phyloP scores from a whole-genome alignment of 2,797 vertebrate species.

The Dryobates pubescens region DNA sequence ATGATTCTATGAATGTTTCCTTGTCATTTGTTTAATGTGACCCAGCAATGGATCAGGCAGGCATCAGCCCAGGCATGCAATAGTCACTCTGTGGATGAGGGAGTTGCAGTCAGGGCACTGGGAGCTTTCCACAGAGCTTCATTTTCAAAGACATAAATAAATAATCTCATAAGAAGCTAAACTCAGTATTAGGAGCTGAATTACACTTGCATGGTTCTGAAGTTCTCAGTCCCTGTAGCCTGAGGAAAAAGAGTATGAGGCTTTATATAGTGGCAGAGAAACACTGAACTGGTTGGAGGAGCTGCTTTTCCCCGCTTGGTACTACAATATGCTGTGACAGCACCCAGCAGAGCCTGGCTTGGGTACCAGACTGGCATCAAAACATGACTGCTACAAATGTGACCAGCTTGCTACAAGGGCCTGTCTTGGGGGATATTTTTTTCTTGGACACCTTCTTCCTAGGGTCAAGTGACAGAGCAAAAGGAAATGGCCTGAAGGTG shows the following conservation, averaged over 20 bases:
- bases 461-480: too few relatives aligned
- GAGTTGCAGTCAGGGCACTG: not conserved
- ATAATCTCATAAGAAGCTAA: slow-evolving; percentile 28
- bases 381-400: not conserved
- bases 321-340: not conserved
- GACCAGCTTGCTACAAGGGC: not conserved
- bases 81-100: not conserved
- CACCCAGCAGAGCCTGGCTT: not conserved
- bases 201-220: slow-evolving; percentile 5
- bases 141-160: slow-evolving; percentile 44
- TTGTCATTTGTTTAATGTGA: slow-evolving; percentile 1
- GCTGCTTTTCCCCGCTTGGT: not conserved
- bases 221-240: not conserved
- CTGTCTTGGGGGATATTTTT: not conserved
- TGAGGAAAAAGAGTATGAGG: slow-evolving; percentile 22
- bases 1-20: not conserved
- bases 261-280: not conserved
- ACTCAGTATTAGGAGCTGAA: not conserved
- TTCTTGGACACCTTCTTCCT: not conserved
- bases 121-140: not conserved
- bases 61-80: not conserved
- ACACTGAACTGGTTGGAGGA: not conserved
- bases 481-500: too few relatives aligned
- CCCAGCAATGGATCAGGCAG: not conserved
- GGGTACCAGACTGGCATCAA: not conserved